Evolutionary conservation across 2,113 vertebrate species (phyloP), one percentile per base, ranked within the genome.

Genomic region (Axis porcinus): DNA sequence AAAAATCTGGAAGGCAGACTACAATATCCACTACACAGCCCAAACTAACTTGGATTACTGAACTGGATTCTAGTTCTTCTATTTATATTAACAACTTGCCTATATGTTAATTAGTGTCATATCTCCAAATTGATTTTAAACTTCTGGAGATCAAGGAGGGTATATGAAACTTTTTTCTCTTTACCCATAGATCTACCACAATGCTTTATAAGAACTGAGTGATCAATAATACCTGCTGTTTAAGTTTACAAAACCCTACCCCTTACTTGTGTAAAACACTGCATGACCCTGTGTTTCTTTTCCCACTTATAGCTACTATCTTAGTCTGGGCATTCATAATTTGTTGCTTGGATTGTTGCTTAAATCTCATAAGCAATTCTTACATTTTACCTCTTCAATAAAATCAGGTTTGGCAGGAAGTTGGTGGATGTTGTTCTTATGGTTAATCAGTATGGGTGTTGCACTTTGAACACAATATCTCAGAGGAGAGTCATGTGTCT

Each of bases 221-320:
- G 21, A 19, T 91, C 67, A 57, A 23, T 54, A 91, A 60, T 67
- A 27, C 15, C 60, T 91, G 30, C 16, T 76, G 7, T 82, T 94
- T 85, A 64, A 58, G 70, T 94, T 94, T 36, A 30, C 3, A 89
- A 78, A 95, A 64, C 30, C 33, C 3, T 81, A 2, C 25, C 25
- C 58, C 28, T 92, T 82, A 25, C 57, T 83, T 83, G 76, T 84
- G 74, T 15, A 67, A 97, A 89, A 45, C 21, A 82, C 28, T 90
- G 10, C 3, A 12, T 57, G 3, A n/a, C 28, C 6, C n/a, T 74
- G 6, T 33, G 27, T 83, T 91, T 86, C 28, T 43, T 90, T 84
- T 92, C 76, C 86, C 30, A 60, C 5, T 10, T 95, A 8, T 14
- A 93, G 36, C 25, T 3, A 64, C 19, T 27, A 19, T 27, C 40